These are phyloP conservation scores for Sterrhoptilus dennistouni DNA, from an alignment of 2,113 vertebrate species.

Conservation along the genomic window DNA sequence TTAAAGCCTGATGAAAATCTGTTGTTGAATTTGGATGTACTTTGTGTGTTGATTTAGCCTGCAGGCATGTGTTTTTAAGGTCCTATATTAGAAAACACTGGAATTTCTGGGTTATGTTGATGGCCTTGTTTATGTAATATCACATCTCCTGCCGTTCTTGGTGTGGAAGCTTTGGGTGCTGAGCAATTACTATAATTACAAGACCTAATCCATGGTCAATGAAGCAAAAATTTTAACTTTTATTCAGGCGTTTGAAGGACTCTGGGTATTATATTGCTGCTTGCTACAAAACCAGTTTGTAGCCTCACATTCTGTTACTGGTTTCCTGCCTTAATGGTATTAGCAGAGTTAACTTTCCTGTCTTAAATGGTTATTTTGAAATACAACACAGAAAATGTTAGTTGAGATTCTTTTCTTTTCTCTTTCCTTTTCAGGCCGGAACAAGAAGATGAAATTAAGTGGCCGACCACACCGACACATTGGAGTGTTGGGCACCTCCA, in stretches of 20 bases:
- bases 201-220: not conserved
- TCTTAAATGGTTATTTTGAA: not conserved
- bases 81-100: not conserved
- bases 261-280: not conserved
- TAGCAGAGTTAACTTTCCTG: not conserved
- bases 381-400: not conserved
- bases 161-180: not conserved
- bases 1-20: not conserved
- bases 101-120: not conserved
- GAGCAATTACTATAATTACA: not conserved
- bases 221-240: not conserved
- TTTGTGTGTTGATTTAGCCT: not conserved
- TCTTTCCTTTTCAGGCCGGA: conserved; percentile 78
- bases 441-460: conserved; percentile 89
- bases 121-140: not conserved
- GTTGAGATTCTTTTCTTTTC: not conserved
- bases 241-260: not conserved
- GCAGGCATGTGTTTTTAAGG: not conserved
- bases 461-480: conserved; percentile 95
- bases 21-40: not conserved
- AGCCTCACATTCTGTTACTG: not conserved
- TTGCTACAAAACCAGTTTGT: not conserved
- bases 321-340: not conserved
- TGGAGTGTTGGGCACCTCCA: conserved; percentile 96
- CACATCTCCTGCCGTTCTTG: not conserved